phyloP scores from a whole-genome alignment of 2,888 invertebrate species.

The Chymomyza procnemis region DNA sequence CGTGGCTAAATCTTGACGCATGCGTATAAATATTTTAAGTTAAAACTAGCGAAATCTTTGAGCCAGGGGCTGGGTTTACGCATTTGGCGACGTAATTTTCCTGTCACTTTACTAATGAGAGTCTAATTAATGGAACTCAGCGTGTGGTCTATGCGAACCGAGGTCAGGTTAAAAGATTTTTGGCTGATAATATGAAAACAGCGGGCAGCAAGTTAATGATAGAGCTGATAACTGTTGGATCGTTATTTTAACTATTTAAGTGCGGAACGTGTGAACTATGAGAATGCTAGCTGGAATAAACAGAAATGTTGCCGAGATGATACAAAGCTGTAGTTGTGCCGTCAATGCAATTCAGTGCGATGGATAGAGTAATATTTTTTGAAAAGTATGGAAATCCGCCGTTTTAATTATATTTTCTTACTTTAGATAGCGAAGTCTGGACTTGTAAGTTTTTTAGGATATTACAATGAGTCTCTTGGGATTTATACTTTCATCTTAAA shows the following conservation, averaged over 20 bases:
- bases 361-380: too few species aligned
- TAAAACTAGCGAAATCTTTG: not conserved
- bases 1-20: slow-evolving; percentile 10
- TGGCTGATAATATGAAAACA: not conserved
- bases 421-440: too few species aligned
- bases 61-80: not conserved
- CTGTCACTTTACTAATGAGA: slow-evolving; percentile 49
- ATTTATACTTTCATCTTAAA: too few species aligned
- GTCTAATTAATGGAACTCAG: slow-evolving; percentile 54
- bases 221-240: not conserved
- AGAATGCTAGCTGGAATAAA: not conserved
- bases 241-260: not conserved
- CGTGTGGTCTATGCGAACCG: slow-evolving; percentile 39
- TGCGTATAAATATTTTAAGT: slow-evolving; percentile 28
- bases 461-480: too few species aligned
- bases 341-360: too few species aligned
- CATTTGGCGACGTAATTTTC: slow-evolving; percentile 23
- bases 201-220: not conserved
- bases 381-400: too few species aligned
- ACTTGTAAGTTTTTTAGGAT: too few species aligned
- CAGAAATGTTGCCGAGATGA: too few species aligned
- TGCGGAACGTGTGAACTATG: not conserved
- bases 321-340: too few species aligned
- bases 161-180: not conserved
- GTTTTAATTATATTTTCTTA: too few species aligned